Conservation (phyloP, 2,113 vertebrate species). For the Istiophorus platypterus region DNA sequence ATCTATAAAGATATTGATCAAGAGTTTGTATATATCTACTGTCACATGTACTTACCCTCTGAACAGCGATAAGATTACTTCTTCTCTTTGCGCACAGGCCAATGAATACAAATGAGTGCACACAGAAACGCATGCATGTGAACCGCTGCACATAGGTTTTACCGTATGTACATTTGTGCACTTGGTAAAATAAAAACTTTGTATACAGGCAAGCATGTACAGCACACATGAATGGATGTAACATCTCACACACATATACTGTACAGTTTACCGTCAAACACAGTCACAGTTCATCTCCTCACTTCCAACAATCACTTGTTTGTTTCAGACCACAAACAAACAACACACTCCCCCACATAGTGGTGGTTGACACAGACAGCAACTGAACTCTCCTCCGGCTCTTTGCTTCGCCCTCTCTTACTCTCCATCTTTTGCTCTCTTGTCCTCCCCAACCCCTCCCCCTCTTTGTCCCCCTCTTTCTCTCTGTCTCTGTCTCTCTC, state of each 20-base stretch:
- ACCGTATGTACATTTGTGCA: slow-evolving; percentile 19
- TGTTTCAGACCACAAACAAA: slow-evolving; percentile 84
- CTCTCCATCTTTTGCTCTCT: slow-evolving; percentile 48
- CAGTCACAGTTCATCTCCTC: slow-evolving; percentile 77
- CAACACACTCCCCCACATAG: slow-evolving; percentile 72
- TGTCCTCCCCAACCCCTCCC: slow-evolving; percentile 33
- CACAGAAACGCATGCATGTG: slow-evolving; percentile 25
- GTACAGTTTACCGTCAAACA: slow-evolving; percentile 67
- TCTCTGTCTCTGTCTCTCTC: slow-evolving; percentile 21
- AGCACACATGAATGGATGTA: not conserved
- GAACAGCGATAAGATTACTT: slow-evolving; percentile 70
- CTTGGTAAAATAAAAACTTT: slow-evolving; percentile 13
- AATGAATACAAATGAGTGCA: slow-evolving; percentile 57
- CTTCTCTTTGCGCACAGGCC: slow-evolving; percentile 69
- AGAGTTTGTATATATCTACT: slow-evolving; percentile 78
- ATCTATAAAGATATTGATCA: slow-evolving; percentile 79
- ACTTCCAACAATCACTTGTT: slow-evolving; percentile 81
- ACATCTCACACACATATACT: slow-evolving; percentile 24
- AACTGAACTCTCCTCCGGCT: slow-evolving; percentile 39
- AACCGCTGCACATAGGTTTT: not conserved
- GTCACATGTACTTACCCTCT: slow-evolving; percentile 78
- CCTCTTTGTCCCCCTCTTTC: slow-evolving; percentile 12
- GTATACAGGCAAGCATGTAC: not conserved
- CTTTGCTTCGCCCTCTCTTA: slow-evolving; percentile 43
- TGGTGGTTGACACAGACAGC: slow-evolving; percentile 72